phyloP scores from a whole-genome alignment of 2,888 invertebrate genomes.

The Ochropleura plecta region DNA sequence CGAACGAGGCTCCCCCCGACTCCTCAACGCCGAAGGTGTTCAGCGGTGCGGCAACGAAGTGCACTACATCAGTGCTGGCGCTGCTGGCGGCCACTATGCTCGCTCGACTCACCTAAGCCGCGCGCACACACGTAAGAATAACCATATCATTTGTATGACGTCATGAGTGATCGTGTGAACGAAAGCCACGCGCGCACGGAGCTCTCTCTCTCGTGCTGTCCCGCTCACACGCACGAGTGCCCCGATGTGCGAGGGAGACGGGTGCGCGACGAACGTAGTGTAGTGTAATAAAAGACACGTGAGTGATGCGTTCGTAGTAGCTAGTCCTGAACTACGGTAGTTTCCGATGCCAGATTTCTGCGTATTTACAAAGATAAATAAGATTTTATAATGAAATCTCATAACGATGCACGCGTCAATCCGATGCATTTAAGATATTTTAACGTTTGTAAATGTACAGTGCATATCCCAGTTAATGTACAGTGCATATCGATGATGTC shows the following conservation, averaged over 20 bases:
- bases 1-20: constrained; percentile 75
- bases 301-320: constrained; percentile 67
- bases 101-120: constrained; percentile 73
- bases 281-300: constrained; percentile 74
- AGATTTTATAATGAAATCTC: constrained; percentile 63
- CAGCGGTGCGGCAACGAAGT: constrained; percentile 63
- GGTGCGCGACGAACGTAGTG: constrained; percentile 55
- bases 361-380: constrained; percentile 61
- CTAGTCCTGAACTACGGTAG: constrained; percentile 75
- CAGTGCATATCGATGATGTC: constrained; percentile 86
- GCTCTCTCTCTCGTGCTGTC: constrained; percentile 44
- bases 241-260: constrained; percentile 13
- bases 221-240: constrained; percentile 29
- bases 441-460: constrained; percentile 81
- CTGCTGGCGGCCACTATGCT: constrained; percentile 66
- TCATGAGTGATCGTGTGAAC: constrained; percentile 69
- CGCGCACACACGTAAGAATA: constrained; percentile 69
- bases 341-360: constrained; percentile 63
- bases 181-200: constrained; percentile 54
- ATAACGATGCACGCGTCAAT: constrained; percentile 52
- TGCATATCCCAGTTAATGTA: constrained; percentile 84
- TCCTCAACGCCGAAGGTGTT: constrained; percentile 78
- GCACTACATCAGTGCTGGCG: constrained; percentile 64
- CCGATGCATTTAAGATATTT: constrained; percentile 75
- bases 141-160: constrained; percentile 78